Percentiles rank a stretch among this genome's conserved stretches.
phyloP scores from a whole-genome alignment of 2,797 vertebrate genomes.

The Ataeniobius toweri region DNA sequence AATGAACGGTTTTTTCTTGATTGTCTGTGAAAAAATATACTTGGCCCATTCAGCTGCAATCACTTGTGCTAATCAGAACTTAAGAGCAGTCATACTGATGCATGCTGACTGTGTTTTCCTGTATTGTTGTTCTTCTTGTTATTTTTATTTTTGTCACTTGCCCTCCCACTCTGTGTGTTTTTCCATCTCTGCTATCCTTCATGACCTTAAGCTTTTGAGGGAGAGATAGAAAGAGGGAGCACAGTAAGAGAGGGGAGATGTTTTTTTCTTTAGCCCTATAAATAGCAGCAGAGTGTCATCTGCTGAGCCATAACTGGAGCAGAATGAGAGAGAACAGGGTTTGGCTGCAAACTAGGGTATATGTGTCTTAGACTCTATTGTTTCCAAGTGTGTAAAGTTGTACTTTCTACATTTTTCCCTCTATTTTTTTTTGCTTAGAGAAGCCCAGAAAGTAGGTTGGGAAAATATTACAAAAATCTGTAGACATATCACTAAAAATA shows the following conservation, averaged over 20 bases:
- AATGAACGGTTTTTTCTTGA: neutral
- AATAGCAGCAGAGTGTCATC: conserved; percentile 70
- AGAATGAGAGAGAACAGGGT: conserved; percentile 60
- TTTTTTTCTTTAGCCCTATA: conserved; percentile 56
- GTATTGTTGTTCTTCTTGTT: neutral
- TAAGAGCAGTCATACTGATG: conserved; percentile 24
- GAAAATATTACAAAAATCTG: neutral
- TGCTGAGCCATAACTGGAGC: conserved; percentile 71
- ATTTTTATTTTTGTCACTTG: conserved; percentile 10
- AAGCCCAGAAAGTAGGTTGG: neutral
- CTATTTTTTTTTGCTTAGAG: neutral
- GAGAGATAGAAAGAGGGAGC: conserved; percentile 21
- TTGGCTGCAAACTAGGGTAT: conserved; percentile 38
- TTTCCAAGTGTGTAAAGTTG: neutral
- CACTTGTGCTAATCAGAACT: conserved; percentile 5
- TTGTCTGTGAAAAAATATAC: conserved; percentile 3
- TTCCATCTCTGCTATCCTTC: conserved; percentile 30
- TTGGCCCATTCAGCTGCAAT: neutral
- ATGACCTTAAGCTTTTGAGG: conserved; percentile 59
- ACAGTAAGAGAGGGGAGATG: conserved; percentile 36
- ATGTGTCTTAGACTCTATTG: conserved; percentile 33
- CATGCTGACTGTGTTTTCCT: conserved; percentile 16
- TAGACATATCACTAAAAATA: neutral
- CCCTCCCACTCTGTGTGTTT: conserved; percentile 22
- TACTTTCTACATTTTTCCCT: neutral